phyloP scores from a whole-genome alignment of 2,888 invertebrate species.

The Acanthacorydalis orientalis region DNA sequence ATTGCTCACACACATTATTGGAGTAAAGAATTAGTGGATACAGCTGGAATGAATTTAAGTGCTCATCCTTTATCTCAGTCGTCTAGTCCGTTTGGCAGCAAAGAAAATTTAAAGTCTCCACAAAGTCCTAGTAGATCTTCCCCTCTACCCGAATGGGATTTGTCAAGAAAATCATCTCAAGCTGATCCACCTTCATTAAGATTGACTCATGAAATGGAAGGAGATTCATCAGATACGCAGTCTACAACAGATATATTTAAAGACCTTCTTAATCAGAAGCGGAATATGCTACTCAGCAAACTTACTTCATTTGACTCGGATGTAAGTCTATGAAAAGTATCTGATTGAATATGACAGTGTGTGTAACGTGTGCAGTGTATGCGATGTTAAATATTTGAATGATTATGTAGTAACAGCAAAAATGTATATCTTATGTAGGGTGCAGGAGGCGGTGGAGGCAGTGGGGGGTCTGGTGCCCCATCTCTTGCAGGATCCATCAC shows the following conservation, averaged over 20 bases:
- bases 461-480: conserved; percentile 23
- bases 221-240: conserved; percentile 47
- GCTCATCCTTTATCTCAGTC: conserved; percentile 22
- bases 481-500: conserved; percentile 64
- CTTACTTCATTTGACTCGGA: conserved; percentile 82
- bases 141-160: conserved; percentile 33
- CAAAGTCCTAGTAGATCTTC: conserved; percentile 36
- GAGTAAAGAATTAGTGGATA: conserved; percentile 65
- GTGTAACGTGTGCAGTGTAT: conserved; percentile 11
- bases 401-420: background rate
- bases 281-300: conserved; percentile 71
- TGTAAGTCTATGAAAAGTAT: conserved; percentile 37
- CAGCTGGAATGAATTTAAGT: conserved; percentile 22
- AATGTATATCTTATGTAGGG: conserved; percentile 29
- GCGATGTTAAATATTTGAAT: background rate
- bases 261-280: conserved; percentile 84
- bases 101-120: conserved; percentile 49
- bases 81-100: conserved; percentile 50
- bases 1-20: conserved; percentile 98
- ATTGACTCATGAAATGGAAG: conserved; percentile 37
- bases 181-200: conserved; percentile 46
- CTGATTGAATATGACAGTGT: too few species aligned
- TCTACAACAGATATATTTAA: conserved; percentile 85
- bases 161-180: conserved; percentile 49
- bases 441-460: conserved; percentile 25